These are phyloP conservation scores for Notodonta dromedarius DNA, from an alignment of 2,888 invertebrate species.

Conservation along the genomic window DNA sequence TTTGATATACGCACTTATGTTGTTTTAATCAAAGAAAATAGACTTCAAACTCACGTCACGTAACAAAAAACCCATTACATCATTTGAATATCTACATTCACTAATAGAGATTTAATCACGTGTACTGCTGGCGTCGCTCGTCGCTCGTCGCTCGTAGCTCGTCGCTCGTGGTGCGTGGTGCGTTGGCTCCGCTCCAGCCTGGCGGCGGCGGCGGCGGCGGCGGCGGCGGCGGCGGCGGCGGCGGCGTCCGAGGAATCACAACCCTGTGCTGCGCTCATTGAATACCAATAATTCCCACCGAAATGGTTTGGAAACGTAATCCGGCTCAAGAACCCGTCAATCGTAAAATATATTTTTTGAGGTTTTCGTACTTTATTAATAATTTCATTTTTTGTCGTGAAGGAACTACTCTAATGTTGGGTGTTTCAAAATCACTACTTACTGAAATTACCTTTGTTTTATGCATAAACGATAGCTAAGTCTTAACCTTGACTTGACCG, in stretches of 20 bases:
- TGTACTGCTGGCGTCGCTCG: constrained; percentile 2
- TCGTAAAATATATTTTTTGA: background rate
- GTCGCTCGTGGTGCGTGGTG: constrained; percentile 15
- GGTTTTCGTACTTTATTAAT: too few relatives aligned
- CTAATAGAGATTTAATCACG: constrained; percentile 18
- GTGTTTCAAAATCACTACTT: too few relatives aligned
- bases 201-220: constrained; percentile 18
- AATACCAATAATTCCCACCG: background rate
- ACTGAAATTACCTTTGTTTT: too few relatives aligned
- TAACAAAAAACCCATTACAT: constrained; percentile 12
- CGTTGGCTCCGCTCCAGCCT: constrained; percentile 33
- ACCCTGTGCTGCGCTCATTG: constrained; percentile 6
- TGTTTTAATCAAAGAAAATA: too few relatives aligned
- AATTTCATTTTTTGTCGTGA: too few relatives aligned
- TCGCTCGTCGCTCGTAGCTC: constrained; percentile 11
- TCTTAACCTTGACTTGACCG: background rate
- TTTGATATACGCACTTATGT: too few relatives aligned
- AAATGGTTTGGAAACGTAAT: background rate
- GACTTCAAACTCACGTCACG: background rate
- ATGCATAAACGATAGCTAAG: background rate
- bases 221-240: constrained; percentile 10
- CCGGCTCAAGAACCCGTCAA: background rate
- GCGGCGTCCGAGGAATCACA: constrained; percentile 36
- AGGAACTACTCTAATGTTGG: too few relatives aligned
- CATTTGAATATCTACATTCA: constrained; percentile 18